Evolutionary conservation across 2,797 vertebrate genomes (phyloP).

Genomic region (Emydoidea blandingii): DNA sequence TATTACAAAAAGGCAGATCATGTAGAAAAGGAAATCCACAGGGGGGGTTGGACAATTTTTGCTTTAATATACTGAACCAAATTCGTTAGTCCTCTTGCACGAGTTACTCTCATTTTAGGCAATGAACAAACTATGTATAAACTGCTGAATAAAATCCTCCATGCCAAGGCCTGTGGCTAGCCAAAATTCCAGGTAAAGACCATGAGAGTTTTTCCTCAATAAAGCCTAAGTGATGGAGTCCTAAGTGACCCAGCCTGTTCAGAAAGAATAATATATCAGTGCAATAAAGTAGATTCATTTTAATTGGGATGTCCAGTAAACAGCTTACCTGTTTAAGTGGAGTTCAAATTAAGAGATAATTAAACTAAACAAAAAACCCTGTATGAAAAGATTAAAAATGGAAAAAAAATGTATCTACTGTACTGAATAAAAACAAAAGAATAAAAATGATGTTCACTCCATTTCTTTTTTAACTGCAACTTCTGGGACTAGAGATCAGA

Average conservation of each 20-base stretch:
- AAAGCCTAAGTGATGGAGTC: background rate
- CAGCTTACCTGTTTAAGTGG: fast-evolving
- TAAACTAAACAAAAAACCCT: constrained; percentile 13
- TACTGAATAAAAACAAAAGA: constrained; percentile 4
- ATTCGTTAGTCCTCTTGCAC: background rate
- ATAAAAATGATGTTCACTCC: background rate
- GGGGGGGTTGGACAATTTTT: background rate
- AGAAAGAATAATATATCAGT: background rate
- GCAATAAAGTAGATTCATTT: background rate
- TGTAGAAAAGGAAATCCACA: background rate
- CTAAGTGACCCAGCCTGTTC: background rate
- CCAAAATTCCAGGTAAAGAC: background rate
- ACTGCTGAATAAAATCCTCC: background rate
- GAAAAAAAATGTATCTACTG: background rate
- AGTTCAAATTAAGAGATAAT: background rate
- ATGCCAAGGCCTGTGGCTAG: background rate
- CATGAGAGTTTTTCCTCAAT: background rate
- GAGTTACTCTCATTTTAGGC: background rate
- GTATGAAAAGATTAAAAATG: background rate
- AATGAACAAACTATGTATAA: background rate
- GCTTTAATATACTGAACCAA: background rate
- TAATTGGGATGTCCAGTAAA: background rate
- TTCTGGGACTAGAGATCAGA: constrained; percentile 39
- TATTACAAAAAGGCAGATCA: background rate
- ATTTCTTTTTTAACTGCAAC: background rate